Conservation (phyloP, 2,888 invertebrate species). For the Orgyia antiqua region DNA sequence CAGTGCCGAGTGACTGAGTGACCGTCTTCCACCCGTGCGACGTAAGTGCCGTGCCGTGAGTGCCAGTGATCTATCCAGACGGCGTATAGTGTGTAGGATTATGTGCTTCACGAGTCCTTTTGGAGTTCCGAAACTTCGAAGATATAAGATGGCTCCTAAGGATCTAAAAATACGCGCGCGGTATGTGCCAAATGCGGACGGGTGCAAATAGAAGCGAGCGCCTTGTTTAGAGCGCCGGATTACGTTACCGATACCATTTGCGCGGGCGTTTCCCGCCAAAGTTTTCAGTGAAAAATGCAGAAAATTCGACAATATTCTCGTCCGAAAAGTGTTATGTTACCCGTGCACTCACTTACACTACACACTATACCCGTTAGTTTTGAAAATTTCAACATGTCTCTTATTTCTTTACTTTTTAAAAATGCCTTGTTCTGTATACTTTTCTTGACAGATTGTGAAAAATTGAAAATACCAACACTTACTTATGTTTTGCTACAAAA, state of each 20-base stretch:
- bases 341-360: constrained; percentile 36
- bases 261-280: constrained; percentile 18
- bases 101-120: constrained; percentile 28
- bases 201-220: constrained; percentile 37
- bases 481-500: no score
- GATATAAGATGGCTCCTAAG: constrained; percentile 27
- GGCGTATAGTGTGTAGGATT: constrained; percentile 43
- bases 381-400: no score
- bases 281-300: constrained; percentile 11
- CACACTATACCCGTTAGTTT: constrained; percentile 30
- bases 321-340: constrained; percentile 2
- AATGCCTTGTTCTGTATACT: no score
- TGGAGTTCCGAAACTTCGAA: constrained; percentile 26
- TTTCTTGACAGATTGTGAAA: no score
- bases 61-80: constrained; percentile 42
- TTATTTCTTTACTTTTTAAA: no score
- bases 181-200: constrained; percentile 47
- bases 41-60: constrained; percentile 71
- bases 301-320: not conserved
- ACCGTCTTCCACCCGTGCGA: constrained; percentile 75
- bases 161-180: constrained; percentile 54
- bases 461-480: no score
- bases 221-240: constrained; percentile 67
- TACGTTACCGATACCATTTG: constrained; percentile 69
- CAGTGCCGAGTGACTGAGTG: constrained; percentile 65